These are phyloP conservation scores for Andrena praecox DNA, from an alignment of 2,888 invertebrate species.

Conservation along the genomic window DNA sequence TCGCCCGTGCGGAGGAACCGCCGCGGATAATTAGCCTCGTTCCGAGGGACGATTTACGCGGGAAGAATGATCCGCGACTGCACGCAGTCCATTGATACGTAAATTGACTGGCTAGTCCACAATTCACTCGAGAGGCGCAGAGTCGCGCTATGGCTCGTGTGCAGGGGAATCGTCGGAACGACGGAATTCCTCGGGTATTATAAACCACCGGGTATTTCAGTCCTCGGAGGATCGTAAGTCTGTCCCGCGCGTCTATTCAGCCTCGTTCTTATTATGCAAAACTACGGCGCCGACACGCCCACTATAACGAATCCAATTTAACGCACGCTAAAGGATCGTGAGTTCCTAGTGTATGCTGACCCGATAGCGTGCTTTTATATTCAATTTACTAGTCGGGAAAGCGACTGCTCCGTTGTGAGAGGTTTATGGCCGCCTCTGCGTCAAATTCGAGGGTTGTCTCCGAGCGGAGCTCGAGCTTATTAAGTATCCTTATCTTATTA, in stretches of 20 bases:
- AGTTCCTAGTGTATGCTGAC: conserved; percentile 48
- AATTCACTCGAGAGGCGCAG: neutral
- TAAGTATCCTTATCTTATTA: conserved; percentile 41
- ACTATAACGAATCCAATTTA: conserved; percentile 71
- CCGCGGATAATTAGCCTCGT: conserved; percentile 31
- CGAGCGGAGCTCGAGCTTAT: neutral
- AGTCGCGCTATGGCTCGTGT: neutral
- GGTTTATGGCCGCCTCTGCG: conserved; percentile 26
- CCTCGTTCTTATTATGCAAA: conserved; percentile 63
- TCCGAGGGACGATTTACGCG: conserved; percentile 9
- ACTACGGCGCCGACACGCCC: conserved; percentile 62
- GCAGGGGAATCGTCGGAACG: conserved; percentile 21
- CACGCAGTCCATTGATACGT: conserved; percentile 10
- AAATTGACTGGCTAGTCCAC: neutral
- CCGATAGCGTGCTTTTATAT: conserved; percentile 47
- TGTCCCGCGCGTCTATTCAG: conserved; percentile 38
- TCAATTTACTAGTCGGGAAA: conserved; percentile 58
- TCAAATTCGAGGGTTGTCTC: conserved; percentile 45
- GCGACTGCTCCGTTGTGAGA: conserved; percentile 26
- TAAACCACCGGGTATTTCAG: conserved; percentile 23
- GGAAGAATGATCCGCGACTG: conserved; percentile 22
- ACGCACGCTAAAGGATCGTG: conserved; percentile 57
- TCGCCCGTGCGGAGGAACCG: conserved; percentile 12
- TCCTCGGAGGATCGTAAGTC: conserved; percentile 40
- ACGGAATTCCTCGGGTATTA: conserved; percentile 18